Conservation (phyloP, 2,113 vertebrate species). For the Sinocyclocheilus anshuiensis region DNA sequence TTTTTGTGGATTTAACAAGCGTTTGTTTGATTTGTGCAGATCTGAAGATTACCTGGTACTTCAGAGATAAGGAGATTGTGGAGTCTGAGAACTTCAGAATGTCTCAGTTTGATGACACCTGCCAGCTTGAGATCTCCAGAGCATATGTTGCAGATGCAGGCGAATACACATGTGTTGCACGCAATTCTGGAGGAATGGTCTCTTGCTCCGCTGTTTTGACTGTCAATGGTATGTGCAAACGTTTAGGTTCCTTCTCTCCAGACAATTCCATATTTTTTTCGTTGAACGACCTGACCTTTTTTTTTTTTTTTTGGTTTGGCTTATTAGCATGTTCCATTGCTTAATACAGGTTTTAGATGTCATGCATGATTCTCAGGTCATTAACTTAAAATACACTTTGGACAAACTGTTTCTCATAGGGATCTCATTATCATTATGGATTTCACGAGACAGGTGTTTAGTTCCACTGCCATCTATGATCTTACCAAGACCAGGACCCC, state of each 20-base stretch:
- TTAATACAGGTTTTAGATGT: neutral
- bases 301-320: neutral
- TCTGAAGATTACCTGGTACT: slow-evolving; percentile 88
- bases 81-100: slow-evolving; percentile 87
- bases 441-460: neutral
- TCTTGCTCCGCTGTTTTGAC: slow-evolving; percentile 84
- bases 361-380: neutral
- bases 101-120: slow-evolving; percentile 89
- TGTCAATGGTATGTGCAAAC: slow-evolving; percentile 78
- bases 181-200: slow-evolving; percentile 88
- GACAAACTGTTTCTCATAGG: neutral
- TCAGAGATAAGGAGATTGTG: slow-evolving; percentile 85
- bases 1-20: neutral
- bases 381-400: neutral
- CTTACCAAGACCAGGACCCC: neutral
- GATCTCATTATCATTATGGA: neutral
- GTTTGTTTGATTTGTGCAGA: slow-evolving; percentile 72
- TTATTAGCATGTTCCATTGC: neutral
- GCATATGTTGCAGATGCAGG: slow-evolving; percentile 84
- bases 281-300: neutral
- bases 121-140: slow-evolving; percentile 86
- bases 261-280: neutral
- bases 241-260: slow-evolving; percentile 11
- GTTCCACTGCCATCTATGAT: neutral
- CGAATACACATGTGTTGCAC: slow-evolving; percentile 87